phyloP scores from a whole-genome alignment of 2,113 vertebrate genomes.

The Lophura nycthemera region DNA sequence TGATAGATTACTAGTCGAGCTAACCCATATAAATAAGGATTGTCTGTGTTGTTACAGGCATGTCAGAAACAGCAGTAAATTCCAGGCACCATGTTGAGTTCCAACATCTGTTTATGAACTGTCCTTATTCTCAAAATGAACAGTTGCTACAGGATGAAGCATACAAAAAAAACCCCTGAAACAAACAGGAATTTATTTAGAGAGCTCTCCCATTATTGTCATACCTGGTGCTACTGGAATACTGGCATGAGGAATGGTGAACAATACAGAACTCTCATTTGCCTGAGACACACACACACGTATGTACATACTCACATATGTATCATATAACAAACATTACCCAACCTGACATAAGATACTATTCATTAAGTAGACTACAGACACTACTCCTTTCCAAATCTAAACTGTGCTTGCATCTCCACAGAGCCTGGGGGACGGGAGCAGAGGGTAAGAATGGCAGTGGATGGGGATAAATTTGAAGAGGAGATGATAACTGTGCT shows the following conservation, averaged over 20 bases:
- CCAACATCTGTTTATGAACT: constrained; percentile 52
- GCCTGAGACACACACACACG: neutral
- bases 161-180: neutral
- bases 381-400: neutral
- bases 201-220: neutral
- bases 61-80: constrained; percentile 15
- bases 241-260: neutral
- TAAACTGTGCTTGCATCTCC: neutral
- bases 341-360: neutral
- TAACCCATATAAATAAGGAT: neutral
- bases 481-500: neutral
- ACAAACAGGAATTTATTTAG: neutral
- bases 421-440: neutral
- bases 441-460: neutral
- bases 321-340: neutral
- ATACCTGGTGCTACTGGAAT: neutral
- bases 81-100: constrained; percentile 4
- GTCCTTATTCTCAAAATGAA: constrained; percentile 2
- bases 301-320: neutral
- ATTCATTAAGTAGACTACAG: neutral
- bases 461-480: neutral
- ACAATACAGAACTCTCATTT: neutral
- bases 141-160: constrained; percentile 9
- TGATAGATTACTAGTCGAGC: neutral
- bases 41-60: constrained; percentile 11